Evolutionary conservation across 2,888 invertebrate genomes (phyloP).

Genomic region (Thereva nobilitata): DNA sequence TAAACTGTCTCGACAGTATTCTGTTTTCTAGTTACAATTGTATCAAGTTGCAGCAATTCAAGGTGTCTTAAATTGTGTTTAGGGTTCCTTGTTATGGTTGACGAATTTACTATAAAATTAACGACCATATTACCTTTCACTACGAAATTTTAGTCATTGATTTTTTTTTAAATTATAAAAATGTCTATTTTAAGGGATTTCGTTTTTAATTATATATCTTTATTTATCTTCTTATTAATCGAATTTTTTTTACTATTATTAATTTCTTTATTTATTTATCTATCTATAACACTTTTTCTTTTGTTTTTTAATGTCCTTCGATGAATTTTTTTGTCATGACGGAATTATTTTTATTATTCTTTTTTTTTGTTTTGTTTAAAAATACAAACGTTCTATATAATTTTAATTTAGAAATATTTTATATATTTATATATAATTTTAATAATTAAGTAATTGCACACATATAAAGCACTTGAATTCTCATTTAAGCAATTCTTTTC

Average conservation of each 20-base stretch:
- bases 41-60: too few species aligned
- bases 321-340: too few species aligned
- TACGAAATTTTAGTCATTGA: conserved; percentile 39
- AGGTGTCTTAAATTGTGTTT: too few species aligned
- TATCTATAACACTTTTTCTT: too few species aligned
- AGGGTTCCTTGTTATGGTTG: conserved; percentile 7
- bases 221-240: conserved; percentile 13
- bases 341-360: neutral
- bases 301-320: too few species aligned
- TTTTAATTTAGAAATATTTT: neutral
- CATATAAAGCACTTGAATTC: conserved; percentile 41
- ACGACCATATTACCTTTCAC: conserved; percentile 40
- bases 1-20: too few species aligned
- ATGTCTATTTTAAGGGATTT: neutral
- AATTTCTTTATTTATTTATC: neutral
- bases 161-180: conserved; percentile 10
- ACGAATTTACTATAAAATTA: conserved; percentile 37
- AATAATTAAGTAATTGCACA: conserved; percentile 40
- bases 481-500: neutral
- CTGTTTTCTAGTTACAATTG: too few species aligned
- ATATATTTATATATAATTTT: conserved; percentile 22
- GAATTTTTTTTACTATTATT: conserved; percentile 16
- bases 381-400: too few species aligned
- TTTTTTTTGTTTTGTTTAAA: neutral
- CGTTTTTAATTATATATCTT: conserved; percentile 21